Percentiles rank a stretch among this genome's conserved stretches.
Conservation (phyloP, 1,140 invertebrate species). For the Drosophila yakuba region DNA sequence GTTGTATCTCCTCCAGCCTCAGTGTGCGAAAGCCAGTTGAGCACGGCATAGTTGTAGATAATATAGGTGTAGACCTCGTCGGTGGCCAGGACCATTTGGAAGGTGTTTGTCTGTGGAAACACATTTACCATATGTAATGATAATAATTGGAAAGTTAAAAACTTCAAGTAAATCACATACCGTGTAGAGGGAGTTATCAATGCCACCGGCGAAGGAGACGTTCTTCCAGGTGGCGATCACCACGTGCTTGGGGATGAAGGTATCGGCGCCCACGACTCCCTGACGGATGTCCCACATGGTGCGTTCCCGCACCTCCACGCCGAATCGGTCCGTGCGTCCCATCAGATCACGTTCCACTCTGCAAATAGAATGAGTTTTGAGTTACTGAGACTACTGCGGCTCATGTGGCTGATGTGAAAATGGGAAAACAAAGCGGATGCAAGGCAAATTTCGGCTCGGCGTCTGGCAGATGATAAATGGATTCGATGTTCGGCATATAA, state of each 20-base stretch:
- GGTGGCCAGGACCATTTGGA: constrained; percentile 96
- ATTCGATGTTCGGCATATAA: constrained; percentile 80
- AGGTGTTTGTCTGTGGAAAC: constrained; percentile 93
- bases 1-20: constrained; percentile 95
- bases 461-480: constrained; percentile 72
- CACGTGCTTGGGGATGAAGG: constrained; percentile 95
- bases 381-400: constrained; percentile 19
- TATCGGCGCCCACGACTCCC: constrained; percentile 95
- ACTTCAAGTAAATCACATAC: constrained; percentile 87
- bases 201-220: constrained; percentile 95
- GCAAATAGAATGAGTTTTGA: constrained; percentile 46
- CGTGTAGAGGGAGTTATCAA: constrained; percentile 91
- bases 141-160: no score
- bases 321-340: constrained; percentile 91
- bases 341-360: constrained; percentile 89
- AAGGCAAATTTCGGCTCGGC: constrained; percentile 38
- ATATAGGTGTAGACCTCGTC: constrained; percentile 97
- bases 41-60: constrained; percentile 96
- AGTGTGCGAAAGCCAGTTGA: constrained; percentile 96
- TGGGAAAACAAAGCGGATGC: constrained; percentile 60
- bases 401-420: constrained; percentile 38
- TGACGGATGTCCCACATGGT: constrained; percentile 95
- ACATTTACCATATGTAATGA: background rate
- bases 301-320: constrained; percentile 94
- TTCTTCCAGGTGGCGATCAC: constrained; percentile 98